Evolutionary conservation across 2,888 invertebrate species (phyloP).

Genomic region (Brachyopa scutellaris): DNA sequence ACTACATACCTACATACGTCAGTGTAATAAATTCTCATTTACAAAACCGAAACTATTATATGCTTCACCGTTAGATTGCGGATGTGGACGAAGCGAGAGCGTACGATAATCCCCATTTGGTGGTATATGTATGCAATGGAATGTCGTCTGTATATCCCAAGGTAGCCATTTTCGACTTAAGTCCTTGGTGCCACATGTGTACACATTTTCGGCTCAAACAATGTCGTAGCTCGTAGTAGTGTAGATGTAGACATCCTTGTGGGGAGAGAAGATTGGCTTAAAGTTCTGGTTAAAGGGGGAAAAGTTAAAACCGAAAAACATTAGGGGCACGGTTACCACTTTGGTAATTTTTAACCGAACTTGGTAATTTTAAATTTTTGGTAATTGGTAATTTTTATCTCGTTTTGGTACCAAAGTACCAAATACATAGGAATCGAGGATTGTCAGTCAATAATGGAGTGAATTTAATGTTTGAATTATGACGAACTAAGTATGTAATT

Average conservation of each 20-base stretch:
- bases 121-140: conserved; percentile 12
- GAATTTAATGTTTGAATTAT: too few species aligned
- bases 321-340: too few species aligned
- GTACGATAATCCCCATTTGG: conserved; percentile 33
- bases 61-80: conserved; percentile 36
- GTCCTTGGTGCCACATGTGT: neutral
- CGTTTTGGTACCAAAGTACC: too few species aligned
- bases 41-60: conserved; percentile 61
- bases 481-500: too few species aligned
- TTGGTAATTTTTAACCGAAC: too few species aligned
- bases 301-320: neutral
- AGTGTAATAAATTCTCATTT: conserved; percentile 68
- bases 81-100: conserved; percentile 4
- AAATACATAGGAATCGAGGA: too few species aligned
- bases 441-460: too few species aligned
- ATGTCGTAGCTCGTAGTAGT: neutral
- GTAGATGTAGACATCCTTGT: neutral
- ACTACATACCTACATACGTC: too few species aligned
- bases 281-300: conserved; percentile 24
- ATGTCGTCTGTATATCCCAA: conserved; percentile 38
- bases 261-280: conserved; percentile 1
- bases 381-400: too few species aligned
- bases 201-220: neutral
- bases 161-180: conserved; percentile 47
- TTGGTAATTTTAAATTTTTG: too few species aligned